Evolutionary conservation across 2,113 vertebrate species (phyloP).

Genomic region (Calyptomena viridis): DNA sequence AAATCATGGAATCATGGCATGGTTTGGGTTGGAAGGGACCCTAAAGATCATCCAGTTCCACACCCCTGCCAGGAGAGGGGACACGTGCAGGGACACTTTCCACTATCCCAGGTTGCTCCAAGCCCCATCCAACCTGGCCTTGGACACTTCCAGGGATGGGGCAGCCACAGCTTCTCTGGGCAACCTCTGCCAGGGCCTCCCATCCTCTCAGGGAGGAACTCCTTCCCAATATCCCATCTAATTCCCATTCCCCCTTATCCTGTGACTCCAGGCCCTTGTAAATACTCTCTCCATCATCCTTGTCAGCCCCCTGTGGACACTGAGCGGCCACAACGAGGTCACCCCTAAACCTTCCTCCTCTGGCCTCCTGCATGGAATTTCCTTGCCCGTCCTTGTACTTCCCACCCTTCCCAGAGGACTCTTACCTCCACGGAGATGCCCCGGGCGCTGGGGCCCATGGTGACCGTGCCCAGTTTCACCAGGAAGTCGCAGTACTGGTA

Average conservation of each 20-base stretch:
- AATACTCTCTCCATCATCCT: not conserved
- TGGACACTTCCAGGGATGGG: not conserved
- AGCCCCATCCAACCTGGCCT: not conserved
- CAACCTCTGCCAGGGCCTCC: not conserved
- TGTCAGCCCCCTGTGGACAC: rapidly evolving
- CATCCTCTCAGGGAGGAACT: not conserved
- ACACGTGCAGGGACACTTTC: not conserved
- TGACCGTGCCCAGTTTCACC: conserved; percentile 92
- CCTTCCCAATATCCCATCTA: not conserved
- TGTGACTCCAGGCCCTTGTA: not conserved
- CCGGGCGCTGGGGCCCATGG: conserved; percentile 92
- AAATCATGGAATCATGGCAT: not conserved
- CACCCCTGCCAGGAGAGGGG: no score
- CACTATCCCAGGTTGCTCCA: not conserved
- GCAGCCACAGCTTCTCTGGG: not conserved
- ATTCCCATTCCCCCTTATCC: not conserved
- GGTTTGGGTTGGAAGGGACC: no score
- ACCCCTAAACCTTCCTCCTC: not conserved
- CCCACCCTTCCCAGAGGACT: rapidly evolving
- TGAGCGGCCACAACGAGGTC: rapidly evolving
- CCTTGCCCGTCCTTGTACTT: rapidly evolving
- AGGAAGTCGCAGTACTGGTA: conserved; percentile 97
- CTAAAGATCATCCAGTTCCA: not conserved
- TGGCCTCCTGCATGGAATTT: rapidly evolving
- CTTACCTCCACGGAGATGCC: conserved; percentile 96